Evolutionary conservation across 2,888 invertebrate species (phyloP), one percentile per base, ranked within the genome.

Genomic region (Andrena bicolor): DNA sequence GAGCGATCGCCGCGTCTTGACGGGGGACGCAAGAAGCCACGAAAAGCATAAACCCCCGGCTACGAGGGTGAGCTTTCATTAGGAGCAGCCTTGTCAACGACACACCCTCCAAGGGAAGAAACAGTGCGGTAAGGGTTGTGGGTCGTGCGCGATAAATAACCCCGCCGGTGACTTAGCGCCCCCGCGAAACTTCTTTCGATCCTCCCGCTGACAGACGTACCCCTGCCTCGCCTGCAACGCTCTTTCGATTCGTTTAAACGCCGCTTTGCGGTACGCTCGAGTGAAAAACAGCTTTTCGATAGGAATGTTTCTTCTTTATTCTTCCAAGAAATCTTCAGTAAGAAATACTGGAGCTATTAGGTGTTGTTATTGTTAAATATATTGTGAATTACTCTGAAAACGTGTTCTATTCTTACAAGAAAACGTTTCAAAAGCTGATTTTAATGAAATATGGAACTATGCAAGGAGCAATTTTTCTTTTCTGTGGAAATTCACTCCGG

Each of bases 21-120:
- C 76, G 51, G n/a, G 58, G 56, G 51, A 30, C 64, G 53, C 51
- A 26, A 73, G 81, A 63, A 81, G 63, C 60, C 73, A 69, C 75
- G 81, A 68, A 85, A 75, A 76, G 84, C 78, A 74, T 75, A 81
- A 76, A 41, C 41, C 41, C 79, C 66, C 78, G 65, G 74, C 58
- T 63, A 77, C 80, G 87, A 90, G 90, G 90, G 89, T 86, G 91
- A 91, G 88, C 91, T 91, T 92, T 92, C 92, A 92, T 91, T 92
- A 91, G 91, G 88, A 89, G 83, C 86, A 76, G 88, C 86, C 90
- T 90, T 92, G 92, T 92, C 92, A 90, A 83, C 90, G 89, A 90
- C 91, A 91, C 90, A 90, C 90, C 90, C 88, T 86, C 79, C 80
- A 85, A 77, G 88, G 88, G 85, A 82, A 89, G 89, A 91, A 90